Conservation (phyloP, 2,888 invertebrate genomes). For the Folsomia candida region DNA sequence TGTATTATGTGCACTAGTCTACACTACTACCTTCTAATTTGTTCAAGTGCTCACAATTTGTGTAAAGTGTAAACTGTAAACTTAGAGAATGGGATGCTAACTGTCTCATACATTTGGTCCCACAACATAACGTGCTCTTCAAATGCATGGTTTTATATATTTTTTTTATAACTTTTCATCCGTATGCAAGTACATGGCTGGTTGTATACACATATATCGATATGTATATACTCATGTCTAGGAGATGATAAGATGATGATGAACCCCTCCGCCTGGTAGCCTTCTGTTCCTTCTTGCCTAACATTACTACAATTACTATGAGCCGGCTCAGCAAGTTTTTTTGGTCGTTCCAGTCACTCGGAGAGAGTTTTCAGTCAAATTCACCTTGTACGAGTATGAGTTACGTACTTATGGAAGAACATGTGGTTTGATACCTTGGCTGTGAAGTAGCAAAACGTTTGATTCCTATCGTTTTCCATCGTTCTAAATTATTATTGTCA, state of each 20-base stretch:
- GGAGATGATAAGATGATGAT: no score
- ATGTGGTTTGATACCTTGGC: slow-evolving; percentile 17
- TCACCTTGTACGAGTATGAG: not conserved
- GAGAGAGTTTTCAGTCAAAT: no score
- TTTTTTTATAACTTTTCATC: slow-evolving; percentile 12
- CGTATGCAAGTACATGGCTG: no score
- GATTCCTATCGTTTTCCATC: not conserved
- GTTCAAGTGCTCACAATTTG: slow-evolving; percentile 10
- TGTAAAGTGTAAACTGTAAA: slow-evolving; percentile 4
- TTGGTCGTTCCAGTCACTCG: not conserved
- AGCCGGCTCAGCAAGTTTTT: slow-evolving; percentile 18
- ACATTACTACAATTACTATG: slow-evolving; percentile 5
- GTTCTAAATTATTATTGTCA: slow-evolving; percentile 18
- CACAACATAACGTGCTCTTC: slow-evolving; percentile 9
- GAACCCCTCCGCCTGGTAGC: not conserved
- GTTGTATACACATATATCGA: no score
- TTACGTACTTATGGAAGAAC: slow-evolving; percentile 9
- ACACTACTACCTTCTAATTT: slow-evolving; percentile 9
- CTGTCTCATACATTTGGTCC: slow-evolving; percentile 13
- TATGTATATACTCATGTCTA: no score
- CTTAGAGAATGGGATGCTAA: not conserved
- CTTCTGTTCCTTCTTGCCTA: not conserved
- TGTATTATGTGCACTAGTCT: not conserved
- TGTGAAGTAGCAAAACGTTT: not conserved
- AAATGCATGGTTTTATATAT: slow-evolving; percentile 13